Evolutionary conservation across 2,888 invertebrate species (phyloP), one percentile per base, ranked within the genome.

Genomic region (Drosophila gaucha): DNA sequence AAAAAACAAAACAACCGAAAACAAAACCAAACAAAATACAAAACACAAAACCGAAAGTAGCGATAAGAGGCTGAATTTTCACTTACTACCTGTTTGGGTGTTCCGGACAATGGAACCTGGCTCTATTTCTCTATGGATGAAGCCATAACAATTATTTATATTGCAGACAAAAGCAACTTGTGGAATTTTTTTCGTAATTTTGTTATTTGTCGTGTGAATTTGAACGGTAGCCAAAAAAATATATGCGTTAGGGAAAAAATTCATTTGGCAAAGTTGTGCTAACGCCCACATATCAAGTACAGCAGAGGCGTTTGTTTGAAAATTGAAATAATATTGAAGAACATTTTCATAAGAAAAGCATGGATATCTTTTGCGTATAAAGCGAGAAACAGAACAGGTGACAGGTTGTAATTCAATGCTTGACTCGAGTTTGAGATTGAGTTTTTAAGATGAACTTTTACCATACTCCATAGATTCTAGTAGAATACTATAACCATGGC

Each of bases 271-370:
- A 59, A 62, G 28, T 63, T 74, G 56, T 33, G 66, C 51, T 43
- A 74, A 80, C 86, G 80, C 87, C 87, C 72, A 82, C 86, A 87
- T 76, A 75, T 72, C 76, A 69, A 66, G 58, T 47, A 47, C 47
- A 3, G 16, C 52, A 12, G 26, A 6, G 67, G 51, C 38, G 67
- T 67, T 55, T 62, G 43, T 65, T 60, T 49, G 43, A 51, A 60
- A 57, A 49, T 46, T 35, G 35, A 26, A 9, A 46, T 9, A n/a
- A 31, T 30, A n/a, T n/a, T n/a, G n/a, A n/a, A n/a, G 8, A 28
- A 30, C 2, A 8, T 20, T n/a, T 54, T 44, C 28, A 12, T 3
- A 1, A 6, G 26, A 35, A 50, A 18, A 8, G 1, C 18, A 18
- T 18, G 33, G 14, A n/a, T n/a, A n/a, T n/a, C n/a, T n/a, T n/a